phyloP scores from a whole-genome alignment of 2,797 vertebrate species.

The Macrochelys suwanniensis region DNA sequence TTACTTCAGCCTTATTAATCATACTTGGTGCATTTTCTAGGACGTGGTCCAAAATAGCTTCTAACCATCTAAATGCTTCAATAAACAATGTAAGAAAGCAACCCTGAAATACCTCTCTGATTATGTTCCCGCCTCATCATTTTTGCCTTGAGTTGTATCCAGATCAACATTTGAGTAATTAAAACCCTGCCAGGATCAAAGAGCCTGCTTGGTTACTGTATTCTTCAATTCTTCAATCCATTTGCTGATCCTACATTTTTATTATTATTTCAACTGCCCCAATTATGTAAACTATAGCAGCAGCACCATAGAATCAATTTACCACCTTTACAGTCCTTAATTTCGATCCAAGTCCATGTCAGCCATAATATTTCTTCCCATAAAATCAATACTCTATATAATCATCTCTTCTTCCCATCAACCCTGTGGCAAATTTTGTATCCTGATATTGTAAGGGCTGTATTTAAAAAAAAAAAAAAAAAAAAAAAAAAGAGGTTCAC shows the following conservation, averaged over 20 bases:
- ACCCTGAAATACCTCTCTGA: slow-evolving; percentile 74
- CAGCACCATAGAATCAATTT: slow-evolving; percentile 60
- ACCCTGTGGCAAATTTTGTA: background rate
- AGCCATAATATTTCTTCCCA: slow-evolving; percentile 65
- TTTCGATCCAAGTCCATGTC: slow-evolving; percentile 69
- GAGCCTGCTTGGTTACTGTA: slow-evolving; percentile 57
- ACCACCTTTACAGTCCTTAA: slow-evolving; percentile 49
- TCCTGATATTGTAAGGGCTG: background rate
- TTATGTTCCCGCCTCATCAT: slow-evolving; percentile 70
- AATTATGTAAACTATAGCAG: slow-evolving; percentile 32
- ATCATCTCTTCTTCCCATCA: slow-evolving; percentile 18
- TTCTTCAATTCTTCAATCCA: slow-evolving; percentile 72
- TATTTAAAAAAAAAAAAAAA: background rate
- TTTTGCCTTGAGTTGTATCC: slow-evolving; percentile 72
- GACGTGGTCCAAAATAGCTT: slow-evolving; percentile 80
- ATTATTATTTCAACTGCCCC: slow-evolving; percentile 58
- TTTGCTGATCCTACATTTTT: slow-evolving; percentile 51
- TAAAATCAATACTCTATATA: slow-evolving; percentile 34
- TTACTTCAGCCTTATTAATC: slow-evolving; percentile 76
- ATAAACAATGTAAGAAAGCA: slow-evolving; percentile 75
- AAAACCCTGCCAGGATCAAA: slow-evolving; percentile 82
- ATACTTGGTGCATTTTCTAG: slow-evolving; percentile 74
- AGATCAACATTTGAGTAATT: slow-evolving; percentile 82
- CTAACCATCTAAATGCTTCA: slow-evolving; percentile 77
- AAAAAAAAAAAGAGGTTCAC: background rate